A percentile compares a stretch with the other conserved stretches of the same genome.
Conservation (phyloP, 2,113 vertebrate species). For the Elephas maximus region DNA sequence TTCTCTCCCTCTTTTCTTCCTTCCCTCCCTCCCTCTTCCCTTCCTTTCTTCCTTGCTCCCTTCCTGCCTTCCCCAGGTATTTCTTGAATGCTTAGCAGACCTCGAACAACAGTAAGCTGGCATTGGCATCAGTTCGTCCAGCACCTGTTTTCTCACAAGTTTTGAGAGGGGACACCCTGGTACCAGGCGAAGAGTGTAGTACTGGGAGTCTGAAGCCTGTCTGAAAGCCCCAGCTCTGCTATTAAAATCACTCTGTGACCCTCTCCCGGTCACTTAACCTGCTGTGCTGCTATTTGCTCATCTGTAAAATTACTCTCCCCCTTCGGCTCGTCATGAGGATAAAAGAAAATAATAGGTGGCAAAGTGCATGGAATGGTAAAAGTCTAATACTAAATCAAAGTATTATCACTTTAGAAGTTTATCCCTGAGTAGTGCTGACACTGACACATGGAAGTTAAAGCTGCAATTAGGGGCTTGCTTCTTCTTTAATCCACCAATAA, state of each 20-base stretch:
- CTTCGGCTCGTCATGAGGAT: constrained; percentile 74
- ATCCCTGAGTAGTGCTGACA: constrained; percentile 79
- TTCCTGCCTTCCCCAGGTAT: neutral
- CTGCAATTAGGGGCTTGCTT: constrained; percentile 75
- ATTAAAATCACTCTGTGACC: constrained; percentile 77
- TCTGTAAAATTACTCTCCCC: constrained; percentile 83
- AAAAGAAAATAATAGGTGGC: constrained; percentile 84
- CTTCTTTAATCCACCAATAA: constrained; percentile 77
- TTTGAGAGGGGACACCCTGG: neutral
- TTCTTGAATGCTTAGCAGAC: neutral
- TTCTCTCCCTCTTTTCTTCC: fast-evolving
- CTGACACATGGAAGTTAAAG: constrained; percentile 66
- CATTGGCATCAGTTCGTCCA: neutral
- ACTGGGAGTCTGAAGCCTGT: neutral
- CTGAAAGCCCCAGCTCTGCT: constrained; percentile 25
- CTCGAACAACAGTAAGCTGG: neutral
- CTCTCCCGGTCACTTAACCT: constrained; percentile 77
- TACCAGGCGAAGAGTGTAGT: neutral
- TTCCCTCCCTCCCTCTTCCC: fast-evolving
- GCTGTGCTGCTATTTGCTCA: constrained; percentile 78
- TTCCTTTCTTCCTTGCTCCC: no score
- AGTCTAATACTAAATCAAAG: constrained; percentile 83
- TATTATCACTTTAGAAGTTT: constrained; percentile 85
- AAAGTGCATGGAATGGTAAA: constrained; percentile 80
- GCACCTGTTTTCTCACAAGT: neutral